Base-by-base conservation (phyloP, 2,797 vertebrate genomes). In the Melanitta fusca region DNA sequence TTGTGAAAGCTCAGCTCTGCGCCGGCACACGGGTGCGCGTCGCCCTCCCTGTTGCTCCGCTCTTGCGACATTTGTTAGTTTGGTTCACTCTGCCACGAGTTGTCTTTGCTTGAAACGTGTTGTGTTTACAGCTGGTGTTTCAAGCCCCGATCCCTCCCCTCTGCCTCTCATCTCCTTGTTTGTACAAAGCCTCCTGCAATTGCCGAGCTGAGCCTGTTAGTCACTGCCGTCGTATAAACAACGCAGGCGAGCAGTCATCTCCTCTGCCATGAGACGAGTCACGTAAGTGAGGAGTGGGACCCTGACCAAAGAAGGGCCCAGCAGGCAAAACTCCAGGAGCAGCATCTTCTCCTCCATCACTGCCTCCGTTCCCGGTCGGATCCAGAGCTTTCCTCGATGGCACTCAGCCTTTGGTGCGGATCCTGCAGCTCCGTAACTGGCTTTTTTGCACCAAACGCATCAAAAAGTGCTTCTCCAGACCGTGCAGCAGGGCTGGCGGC, bases 1-100 rank as follows among this genome's bases (percentile, higher is more conserved):
- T 97, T 95, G 96, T 95, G 96, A 95, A 95, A 94, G 96, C 96
- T 89, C 41, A 57, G 68, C 94, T 94, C 96, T 41, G 57, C 10
- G 69, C 85, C 34, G n/a, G 92, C 85, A 64, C 80, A 24, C 80
- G 89, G 93, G 80, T n/a, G n/a, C 20, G 14, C 49, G 49, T n/a
- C 45, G 39, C 92, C 71, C 96, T 93, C 94, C 77, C 92, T 24
- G 81, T 38, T 60, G 91, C 88, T 94, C 81, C 2, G 13, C 89
- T 92, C 79, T 38, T 38, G 66, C 92, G 14, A 53, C 92, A 36
- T 19, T 85, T 15, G 71, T 38, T 77, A 57, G 87, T 83, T 77
- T 11, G 89, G 89, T 73, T 92, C 56, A 1, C 61, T 80, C 86
- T 1, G 80, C 93, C 41, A 79, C 58, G 36, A 83, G 91, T 8